Percentiles rank a stretch among this genome's conserved stretches.
phyloP scores from a whole-genome alignment of 2,113 vertebrate species.

The Nannospalax galili region DNA sequence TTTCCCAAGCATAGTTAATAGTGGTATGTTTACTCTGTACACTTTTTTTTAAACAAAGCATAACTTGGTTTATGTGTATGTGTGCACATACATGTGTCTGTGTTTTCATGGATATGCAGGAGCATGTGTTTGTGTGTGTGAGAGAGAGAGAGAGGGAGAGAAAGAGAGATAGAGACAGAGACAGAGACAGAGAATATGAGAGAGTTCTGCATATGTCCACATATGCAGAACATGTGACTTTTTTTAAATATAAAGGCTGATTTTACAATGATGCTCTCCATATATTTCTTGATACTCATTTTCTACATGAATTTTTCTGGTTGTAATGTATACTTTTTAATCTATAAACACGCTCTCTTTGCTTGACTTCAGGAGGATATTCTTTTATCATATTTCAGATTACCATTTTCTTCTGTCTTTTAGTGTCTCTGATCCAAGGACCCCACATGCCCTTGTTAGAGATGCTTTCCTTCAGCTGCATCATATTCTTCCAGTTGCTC shows the following conservation, averaged over 20 bases:
- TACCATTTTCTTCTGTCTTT: neutral
- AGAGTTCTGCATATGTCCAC: too few relatives aligned
- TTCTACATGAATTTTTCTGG: neutral
- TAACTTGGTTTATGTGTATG: neutral
- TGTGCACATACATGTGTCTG: neutral
- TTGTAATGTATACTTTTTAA: neutral
- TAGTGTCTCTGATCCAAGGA: neutral
- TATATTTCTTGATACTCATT: neutral
- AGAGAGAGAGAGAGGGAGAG: too few relatives aligned
- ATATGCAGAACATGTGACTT: neutral
- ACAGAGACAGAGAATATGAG: too few relatives aligned
- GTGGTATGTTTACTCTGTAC: neutral
- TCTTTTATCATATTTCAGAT: neutral
- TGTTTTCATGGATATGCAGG: too few relatives aligned
- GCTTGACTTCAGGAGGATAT: neutral
- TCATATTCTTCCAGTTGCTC: neutral
- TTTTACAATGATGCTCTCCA: neutral
- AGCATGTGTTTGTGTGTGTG: neutral
- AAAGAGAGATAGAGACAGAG: too few relatives aligned
- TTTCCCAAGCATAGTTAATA: neutral
- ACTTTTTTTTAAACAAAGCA: neutral
- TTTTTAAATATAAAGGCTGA: neutral
- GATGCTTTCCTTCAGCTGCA: neutral
- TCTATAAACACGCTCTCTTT: neutral
- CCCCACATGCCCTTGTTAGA: neutral